Evolutionary conservation across 2,888 invertebrate species (phyloP).

Genomic region (Lithophane socia): DNA sequence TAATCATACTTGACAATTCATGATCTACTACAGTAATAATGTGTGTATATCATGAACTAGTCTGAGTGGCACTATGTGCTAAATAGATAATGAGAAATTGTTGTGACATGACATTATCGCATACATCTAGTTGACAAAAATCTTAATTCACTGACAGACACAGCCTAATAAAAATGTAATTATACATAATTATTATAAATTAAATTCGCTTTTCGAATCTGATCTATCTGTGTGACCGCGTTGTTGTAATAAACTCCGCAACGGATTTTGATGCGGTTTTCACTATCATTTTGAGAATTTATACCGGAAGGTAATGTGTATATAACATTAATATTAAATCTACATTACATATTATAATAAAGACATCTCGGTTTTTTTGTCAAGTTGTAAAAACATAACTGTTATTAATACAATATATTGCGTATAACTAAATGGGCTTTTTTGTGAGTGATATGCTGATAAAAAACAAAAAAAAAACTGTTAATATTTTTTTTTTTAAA

Average conservation of each 20-base stretch:
- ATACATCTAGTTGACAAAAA: not conserved
- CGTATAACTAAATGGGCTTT: too few species aligned
- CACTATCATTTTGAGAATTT: not conserved
- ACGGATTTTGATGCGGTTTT: not conserved
- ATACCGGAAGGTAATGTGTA: not conserved
- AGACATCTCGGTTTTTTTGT: too few species aligned
- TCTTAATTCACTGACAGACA: not conserved
- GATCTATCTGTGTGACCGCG: too few species aligned
- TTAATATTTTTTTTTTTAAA: not conserved
- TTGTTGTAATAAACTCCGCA: not conserved
- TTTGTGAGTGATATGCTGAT: not conserved
- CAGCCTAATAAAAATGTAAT: too few species aligned
- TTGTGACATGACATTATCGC: not conserved
- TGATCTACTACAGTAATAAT: constrained; percentile 39
- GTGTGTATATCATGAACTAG: constrained; percentile 29
- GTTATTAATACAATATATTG: not conserved
- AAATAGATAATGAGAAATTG: constrained; percentile 35
- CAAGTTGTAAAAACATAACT: not conserved
- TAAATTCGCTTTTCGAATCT: not conserved
- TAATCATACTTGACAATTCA: constrained; percentile 57
- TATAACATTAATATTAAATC: not conserved
- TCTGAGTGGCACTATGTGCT: not conserved
- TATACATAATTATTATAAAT: too few species aligned
- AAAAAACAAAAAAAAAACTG: not conserved
- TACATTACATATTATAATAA: too few species aligned